These are phyloP conservation scores for Rhimphoctona megacephalus DNA, from an alignment of 2,888 invertebrate species.

Conservation along the genomic window DNA sequence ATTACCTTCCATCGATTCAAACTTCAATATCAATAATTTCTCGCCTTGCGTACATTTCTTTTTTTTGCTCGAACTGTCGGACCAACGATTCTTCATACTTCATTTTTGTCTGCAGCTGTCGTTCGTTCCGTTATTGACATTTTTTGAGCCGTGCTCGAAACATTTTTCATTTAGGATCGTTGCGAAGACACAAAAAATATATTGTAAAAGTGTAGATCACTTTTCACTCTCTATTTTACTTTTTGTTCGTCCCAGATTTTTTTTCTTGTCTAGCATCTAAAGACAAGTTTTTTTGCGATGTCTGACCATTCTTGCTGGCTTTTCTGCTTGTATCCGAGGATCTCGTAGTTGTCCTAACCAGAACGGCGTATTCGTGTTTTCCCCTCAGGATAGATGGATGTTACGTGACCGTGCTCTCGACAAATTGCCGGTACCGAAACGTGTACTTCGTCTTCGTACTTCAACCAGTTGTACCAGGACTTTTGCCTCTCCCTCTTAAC, in stretches of 20 bases:
- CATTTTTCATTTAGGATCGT: background rate
- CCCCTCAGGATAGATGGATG: slow-evolving; percentile 45
- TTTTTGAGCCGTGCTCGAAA: background rate
- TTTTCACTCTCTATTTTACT: background rate
- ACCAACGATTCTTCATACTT: background rate
- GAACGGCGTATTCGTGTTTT: slow-evolving; percentile 7
- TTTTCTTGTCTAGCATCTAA: background rate
- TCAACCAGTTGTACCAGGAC: slow-evolving; percentile 13
- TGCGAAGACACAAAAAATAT: background rate
- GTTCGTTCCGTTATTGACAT: slow-evolving; percentile 7
- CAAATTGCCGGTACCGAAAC: slow-evolving; percentile 52
- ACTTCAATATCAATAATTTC: background rate
- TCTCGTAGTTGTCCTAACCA: slow-evolving; percentile 23
- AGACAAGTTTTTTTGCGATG: background rate
- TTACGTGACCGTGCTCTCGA: slow-evolving; percentile 50
- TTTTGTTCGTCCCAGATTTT: background rate
- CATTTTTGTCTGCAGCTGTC: slow-evolving; percentile 15
- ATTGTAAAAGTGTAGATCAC: slow-evolving; percentile 20
- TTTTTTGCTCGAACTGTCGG: background rate
- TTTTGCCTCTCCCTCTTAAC: slow-evolving; percentile 5
- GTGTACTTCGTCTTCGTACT: slow-evolving; percentile 57
- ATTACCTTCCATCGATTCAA: background rate
- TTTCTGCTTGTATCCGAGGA: slow-evolving; percentile 15
- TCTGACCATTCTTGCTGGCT: background rate
- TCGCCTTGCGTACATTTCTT: background rate